These are phyloP conservation scores for Bursaphelenchus mucronatus DNA, from an alignment of 1,140 invertebrate species.

Conservation along the genomic window DNA sequence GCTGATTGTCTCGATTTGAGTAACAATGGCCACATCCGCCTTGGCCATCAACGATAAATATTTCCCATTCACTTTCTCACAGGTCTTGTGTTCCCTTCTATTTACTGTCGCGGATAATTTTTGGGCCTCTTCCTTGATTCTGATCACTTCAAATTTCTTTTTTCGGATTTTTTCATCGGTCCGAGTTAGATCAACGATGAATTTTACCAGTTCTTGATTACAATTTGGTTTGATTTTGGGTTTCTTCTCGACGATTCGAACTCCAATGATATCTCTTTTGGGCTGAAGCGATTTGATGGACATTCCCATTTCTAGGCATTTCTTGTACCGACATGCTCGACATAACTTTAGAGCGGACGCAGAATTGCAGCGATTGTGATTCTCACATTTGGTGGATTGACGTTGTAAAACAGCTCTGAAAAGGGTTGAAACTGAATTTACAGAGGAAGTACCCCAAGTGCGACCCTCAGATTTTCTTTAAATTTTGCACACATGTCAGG, in stretches of 20 bases:
- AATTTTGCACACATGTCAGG: too few relatives aligned
- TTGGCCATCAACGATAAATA: background rate
- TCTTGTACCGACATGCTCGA: conserved; percentile 39
- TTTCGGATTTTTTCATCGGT: conserved; percentile 18
- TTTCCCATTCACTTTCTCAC: conserved; percentile 8
- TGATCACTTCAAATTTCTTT: conserved; percentile 24
- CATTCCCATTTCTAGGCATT: conserved; percentile 66
- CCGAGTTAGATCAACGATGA: conserved; percentile 17
- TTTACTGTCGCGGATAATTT: conserved; percentile 28
- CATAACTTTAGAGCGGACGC: conserved; percentile 72
- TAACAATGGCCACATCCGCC: conserved; percentile 20
- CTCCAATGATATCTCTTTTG: conserved; percentile 25
- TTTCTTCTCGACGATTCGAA: conserved; percentile 3
- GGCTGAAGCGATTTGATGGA: conserved; percentile 59
- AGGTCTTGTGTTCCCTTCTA: background rate
- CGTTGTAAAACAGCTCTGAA: conserved; percentile 59
- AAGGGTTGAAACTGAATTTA: background rate
- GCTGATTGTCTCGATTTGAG: conserved; percentile 22
- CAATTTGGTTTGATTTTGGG: background rate
- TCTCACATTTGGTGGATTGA: conserved; percentile 30
- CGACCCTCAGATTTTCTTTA: too few relatives aligned
- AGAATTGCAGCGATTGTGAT: conserved; percentile 79
- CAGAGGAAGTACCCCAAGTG: too few relatives aligned
- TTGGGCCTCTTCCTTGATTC: conserved; percentile 23
- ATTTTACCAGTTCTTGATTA: conserved; percentile 4